Base-by-base conservation (phyloP, 2,797 vertebrate species). In the Perodicticus potto region DNA sequence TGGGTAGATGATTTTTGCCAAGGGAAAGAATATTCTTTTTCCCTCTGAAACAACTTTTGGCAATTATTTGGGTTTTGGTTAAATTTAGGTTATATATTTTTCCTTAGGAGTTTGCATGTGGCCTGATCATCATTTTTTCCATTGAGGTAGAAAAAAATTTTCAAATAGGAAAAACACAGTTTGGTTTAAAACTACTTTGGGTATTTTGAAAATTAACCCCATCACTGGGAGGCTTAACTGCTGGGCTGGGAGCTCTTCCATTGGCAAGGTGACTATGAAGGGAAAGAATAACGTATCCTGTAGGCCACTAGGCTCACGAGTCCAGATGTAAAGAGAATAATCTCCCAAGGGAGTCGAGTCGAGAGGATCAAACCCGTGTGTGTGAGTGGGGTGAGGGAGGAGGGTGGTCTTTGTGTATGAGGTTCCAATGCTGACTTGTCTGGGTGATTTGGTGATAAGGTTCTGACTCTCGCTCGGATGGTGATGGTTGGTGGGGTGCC, bases 11-110 rank as follows among this genome's bases (percentile, higher is more conserved):
- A 59, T 53, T 72, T 93, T 86, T 94, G n/a, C 55, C 59, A 81
- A 92, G 88, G 40, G 55, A 61, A 93, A 61, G 20, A 86, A 65
- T 65, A 78, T 86, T 57, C 73, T 59, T 87, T 78, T 43, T 25
- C 8, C 25, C 2, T 45, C 37, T 29, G 55, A 92, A 94, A 94
- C 29, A 86, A 65, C 12, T 91, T 73, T 11, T 61, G 69, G 61
- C 14, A 94, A 93, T 67, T 67, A 85, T 86, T 77, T 83, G 29
- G 55, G 34, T 34, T 95, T 93, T 4, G 69, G 16, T 86, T 89
- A 61, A 80, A 27, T 19, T 93, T 9, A 8, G 13, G 27, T 91
- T 81, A 29, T 91, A 45, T 2, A 45, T 69, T 94, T 85, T 86
- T 73, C 80, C 70, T 70, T 37, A 78, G 69, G 72, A 76, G 70